Base-by-base conservation (phyloP, 2,113 vertebrate species). In the Maccullochella peelii region DNA sequence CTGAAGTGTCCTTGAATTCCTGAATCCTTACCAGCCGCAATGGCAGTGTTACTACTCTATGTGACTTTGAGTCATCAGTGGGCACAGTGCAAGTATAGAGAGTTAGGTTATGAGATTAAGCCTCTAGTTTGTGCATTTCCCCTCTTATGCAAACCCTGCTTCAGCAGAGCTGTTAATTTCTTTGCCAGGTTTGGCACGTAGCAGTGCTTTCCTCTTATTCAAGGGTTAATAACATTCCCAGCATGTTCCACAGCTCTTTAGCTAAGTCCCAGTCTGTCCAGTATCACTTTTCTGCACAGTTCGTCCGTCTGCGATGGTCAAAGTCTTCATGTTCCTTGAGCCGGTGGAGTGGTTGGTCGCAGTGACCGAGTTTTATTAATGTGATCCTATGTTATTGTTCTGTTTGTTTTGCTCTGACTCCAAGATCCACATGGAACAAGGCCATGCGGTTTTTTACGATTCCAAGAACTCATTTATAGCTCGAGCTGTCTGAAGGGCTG, bases 401-500 rank as follows among this genome's bases (percentile, higher is more conserved):
- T 89, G 80, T 93, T 92, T 91, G 88, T 89, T 92, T 90, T 90
- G 88, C 73, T 83, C 55, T 7, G 3, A 27, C 75, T 86, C 87
- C 84, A 89, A 89, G 57, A 88, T 82, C 80, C 69, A 83, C 83
- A 81, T 81, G 81, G 85, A 90, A 57, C 50, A 8, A 11, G 57
- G 79, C 79, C 81, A 82, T 54, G 55, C 3, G 2, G 2, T 6
- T 58, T 83, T 91, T 86, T 74, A 93, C 18, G 54, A 87, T 75
- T 90, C 88, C 88, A 92, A 88, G 74, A 84, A 86, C 57, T 82
- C 75, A 86, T 91, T 92, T 90, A 93, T 61, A 50, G 69, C 66
- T 62, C 1, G 8, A 71, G 67, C 79, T 72, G 85, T 84, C 80
- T 78, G 79, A 49, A 86, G 67, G 76, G 69, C 63, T 80, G 73